These are phyloP conservation scores for Acrobasis suavella DNA, from an alignment of 2,888 invertebrate genomes.

Conservation along the genomic window DNA sequence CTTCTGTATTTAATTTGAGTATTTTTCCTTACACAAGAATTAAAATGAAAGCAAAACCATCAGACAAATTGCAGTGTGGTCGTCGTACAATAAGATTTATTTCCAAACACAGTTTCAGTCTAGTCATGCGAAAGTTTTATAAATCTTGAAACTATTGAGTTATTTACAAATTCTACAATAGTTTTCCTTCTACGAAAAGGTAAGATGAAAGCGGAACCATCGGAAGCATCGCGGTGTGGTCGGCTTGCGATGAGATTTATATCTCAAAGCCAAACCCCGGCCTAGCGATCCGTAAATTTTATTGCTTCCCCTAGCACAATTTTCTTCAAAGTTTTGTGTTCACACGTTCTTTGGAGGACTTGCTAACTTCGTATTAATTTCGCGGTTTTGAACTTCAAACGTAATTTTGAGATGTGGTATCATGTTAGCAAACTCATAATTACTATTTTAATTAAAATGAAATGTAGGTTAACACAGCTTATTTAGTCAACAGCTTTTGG, in stretches of 20 bases:
- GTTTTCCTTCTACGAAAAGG: slow-evolving; percentile 21
- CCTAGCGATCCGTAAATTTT: slow-evolving; percentile 70
- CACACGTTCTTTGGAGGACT: slow-evolving; percentile 52
- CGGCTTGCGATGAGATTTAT: slow-evolving; percentile 60
- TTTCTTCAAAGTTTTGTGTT: slow-evolving; percentile 62
- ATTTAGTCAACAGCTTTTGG: neutral
- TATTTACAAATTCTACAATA: neutral
- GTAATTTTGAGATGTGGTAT: slow-evolving; percentile 22
- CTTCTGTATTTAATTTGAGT: too few relatives aligned
- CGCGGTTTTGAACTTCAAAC: slow-evolving; percentile 40
- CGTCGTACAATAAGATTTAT: too few relatives aligned
- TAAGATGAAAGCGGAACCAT: slow-evolving; percentile 49
- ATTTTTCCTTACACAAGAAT: too few relatives aligned
- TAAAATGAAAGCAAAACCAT: too few relatives aligned
- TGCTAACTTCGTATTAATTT: slow-evolving; percentile 57
- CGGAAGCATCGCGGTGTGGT: slow-evolving; percentile 54
- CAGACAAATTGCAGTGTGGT: too few relatives aligned
- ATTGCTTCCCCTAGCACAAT: slow-evolving; percentile 65
- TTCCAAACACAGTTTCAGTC: too few relatives aligned
- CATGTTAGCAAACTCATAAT: neutral
- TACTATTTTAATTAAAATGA: slow-evolving; percentile 6
- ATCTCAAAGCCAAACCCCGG: slow-evolving; percentile 40
- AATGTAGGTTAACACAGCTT: neutral
- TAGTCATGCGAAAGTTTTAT: too few relatives aligned
- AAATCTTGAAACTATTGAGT: neutral